Evolutionary conservation across 1,140 invertebrate species (phyloP).

Genomic region (Drosophila santomea): DNA sequence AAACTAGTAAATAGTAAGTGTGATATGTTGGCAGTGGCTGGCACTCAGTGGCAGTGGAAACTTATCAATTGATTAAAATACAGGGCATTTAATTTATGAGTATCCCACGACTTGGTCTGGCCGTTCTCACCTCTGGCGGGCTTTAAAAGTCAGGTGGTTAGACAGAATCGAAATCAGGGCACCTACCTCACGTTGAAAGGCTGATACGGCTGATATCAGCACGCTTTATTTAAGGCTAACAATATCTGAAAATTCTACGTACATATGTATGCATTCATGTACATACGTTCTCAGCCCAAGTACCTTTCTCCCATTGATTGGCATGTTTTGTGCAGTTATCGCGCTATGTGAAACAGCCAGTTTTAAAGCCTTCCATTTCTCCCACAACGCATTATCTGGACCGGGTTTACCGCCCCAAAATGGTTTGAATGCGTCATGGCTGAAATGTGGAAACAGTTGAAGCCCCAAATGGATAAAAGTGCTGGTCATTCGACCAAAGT

Average conservation of each 20-base stretch:
- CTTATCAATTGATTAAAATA: constrained; percentile 55
- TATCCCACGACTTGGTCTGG: constrained; percentile 8
- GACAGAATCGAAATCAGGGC: constrained; percentile 18
- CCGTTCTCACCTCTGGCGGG: constrained; percentile 2
- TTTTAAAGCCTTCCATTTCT: constrained; percentile 6
- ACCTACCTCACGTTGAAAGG: constrained; percentile 22
- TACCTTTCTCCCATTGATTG: constrained; percentile 41
- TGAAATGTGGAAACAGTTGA: not conserved
- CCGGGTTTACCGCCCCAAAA: constrained; percentile 3
- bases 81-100: constrained; percentile 53
- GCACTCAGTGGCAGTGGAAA: constrained; percentile 18
- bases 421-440: constrained; percentile 21
- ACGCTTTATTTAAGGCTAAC: constrained; percentile 30
- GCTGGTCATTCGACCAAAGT: constrained; percentile 8
- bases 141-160: constrained; percentile 25
- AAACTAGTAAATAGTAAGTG: too few species aligned
- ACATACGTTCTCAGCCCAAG: not conserved
- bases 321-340: constrained; percentile 56
- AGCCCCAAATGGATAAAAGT: not conserved
- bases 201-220: constrained; percentile 10
- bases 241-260: constrained; percentile 24
- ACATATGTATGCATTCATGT: too few species aligned
- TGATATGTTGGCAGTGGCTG: constrained; percentile 15
- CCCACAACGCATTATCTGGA: constrained; percentile 15
- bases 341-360: constrained; percentile 15